Base-by-base conservation (phyloP, 1,140 invertebrate genomes). In the Neotoxoptera formosana region DNA sequence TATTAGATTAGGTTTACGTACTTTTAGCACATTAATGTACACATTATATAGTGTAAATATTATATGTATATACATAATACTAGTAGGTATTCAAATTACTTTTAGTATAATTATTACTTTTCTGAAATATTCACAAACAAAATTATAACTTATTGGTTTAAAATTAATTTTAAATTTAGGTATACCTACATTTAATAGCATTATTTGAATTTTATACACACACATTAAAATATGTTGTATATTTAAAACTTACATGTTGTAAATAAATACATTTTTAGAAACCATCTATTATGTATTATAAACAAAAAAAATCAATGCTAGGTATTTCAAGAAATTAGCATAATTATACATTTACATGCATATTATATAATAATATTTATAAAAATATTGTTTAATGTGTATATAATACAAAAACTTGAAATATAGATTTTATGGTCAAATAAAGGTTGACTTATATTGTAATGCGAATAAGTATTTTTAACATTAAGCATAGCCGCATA, bases 381-480 rank as follows among this genome's bases (percentile, higher is more conserved):
- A 53, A 53, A 53, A 53, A 53, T 53, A 53, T 53, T 53, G 51
- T 53, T n/a, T 76, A n/a, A 76, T n/a, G n/a, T 45, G 20, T 76
- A 48, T 47, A 86, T 47, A 7, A 89, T 11, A 53, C 14, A 21
- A 36, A 56, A 25, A 89, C 34, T 25, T 89, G 3, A 89, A 89
- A 53, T 41, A 41, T 36, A 25, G 48, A n/a, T 51, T 36, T 53
- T 23, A 89, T 51, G 51, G 34, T 89, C 41, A 89, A 53, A 89
- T 21, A 36, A 25, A 36, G 9, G 34, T 56, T 53, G 4, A 56
- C 34, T 41, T 21, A 56, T 56, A 56, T 86, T 45, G 25, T 56
- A 56, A 53, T 56, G 34, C 9, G 51, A 89, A 89, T 56, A 56
- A 89, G 34, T 89, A 89, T 56, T 34, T 89, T 89, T 89, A 89